Evolutionary conservation across 2,888 invertebrate species (phyloP).

Genomic region (Ectropis crepuscularia): DNA sequence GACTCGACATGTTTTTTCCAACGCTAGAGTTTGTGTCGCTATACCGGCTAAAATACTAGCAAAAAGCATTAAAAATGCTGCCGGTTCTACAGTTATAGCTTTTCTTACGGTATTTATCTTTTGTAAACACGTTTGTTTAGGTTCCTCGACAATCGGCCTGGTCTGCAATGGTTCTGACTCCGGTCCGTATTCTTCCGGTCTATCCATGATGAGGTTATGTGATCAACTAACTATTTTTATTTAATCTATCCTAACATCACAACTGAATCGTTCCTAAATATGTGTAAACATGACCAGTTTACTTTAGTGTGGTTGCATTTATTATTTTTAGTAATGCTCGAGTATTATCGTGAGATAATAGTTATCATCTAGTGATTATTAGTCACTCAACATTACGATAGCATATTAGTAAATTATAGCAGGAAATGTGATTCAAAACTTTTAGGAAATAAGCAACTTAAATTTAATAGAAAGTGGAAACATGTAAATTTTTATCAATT

Average conservation of each 20-base stretch:
- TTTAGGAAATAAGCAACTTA: conserved; percentile 9
- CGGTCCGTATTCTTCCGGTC: conserved; percentile 22
- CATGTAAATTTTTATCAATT: neutral
- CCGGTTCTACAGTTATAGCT: conserved; percentile 53
- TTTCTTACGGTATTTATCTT: conserved; percentile 28
- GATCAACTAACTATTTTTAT: neutral
- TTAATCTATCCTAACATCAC: neutral
- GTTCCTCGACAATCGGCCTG: conserved; percentile 18
- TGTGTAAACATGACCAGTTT: conserved; percentile 7
- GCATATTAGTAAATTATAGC: neutral
- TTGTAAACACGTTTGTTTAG: conserved; percentile 30
- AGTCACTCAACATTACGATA: conserved; percentile 2
- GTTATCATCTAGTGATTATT: conserved; percentile 31
- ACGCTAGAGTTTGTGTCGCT: conserved; percentile 89
- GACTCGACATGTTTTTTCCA: conserved; percentile 91
- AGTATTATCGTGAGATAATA: conserved; percentile 37
- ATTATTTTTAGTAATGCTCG: conserved; percentile 25
- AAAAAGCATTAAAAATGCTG: conserved; percentile 45
- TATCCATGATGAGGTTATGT: conserved; percentile 13
- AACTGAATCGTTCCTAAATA: conserved; percentile 6
- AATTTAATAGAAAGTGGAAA: neutral
- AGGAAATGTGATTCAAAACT: conserved; percentile 13
- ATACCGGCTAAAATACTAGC: conserved; percentile 79
- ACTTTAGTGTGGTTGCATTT: conserved; percentile 18
- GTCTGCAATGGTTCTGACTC: conserved; percentile 28